Evolutionary conservation across 1,140 invertebrate species (phyloP), one percentile per base, ranked within the genome.

Genomic region (Drosophila arizonae): DNA sequence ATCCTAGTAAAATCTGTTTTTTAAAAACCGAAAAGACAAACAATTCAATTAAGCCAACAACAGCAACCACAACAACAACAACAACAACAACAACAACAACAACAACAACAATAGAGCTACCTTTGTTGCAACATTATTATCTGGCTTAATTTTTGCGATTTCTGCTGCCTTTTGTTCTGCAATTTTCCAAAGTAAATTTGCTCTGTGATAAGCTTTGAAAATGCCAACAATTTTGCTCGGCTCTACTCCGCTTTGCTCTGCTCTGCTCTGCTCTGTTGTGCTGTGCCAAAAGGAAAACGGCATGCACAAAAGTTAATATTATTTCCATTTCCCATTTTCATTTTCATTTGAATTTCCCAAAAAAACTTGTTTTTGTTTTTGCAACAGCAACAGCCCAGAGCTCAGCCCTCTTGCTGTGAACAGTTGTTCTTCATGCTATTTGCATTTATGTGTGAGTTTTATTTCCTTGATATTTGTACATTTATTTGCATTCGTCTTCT

Each of bases 291-390:
- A 60, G 24, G 28, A 28, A 62, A 33, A 15, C 17, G 33, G 28
- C 45, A 57, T 63, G 57, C 46, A 24, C 9, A 61, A 26, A 21
- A 58, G 62, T 41, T 65, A 58, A 58, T 72, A 54, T 43, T 21
- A 56, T 71, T 64, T 10, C 51, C 43, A 46, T 46, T 52, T 51
- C 39, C 6, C 58, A 43, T 64, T 63, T 70, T 21, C 36, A 54
- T 63, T 68, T 73, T 41, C 33, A 65, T 66, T 66, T 58, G 28
- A 39, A 33, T 55, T 72, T 60, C 61, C 0, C 33, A 33, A 33
- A 33, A 33, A 46, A 50, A 24, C 28, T 64, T 41, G 24, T 15
- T 50, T 67, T 54, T 55, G 36, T 48, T 36, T 52, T 57, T 39
- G 8, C 13, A 48, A 30, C 39, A 26, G 45, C n/a, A 48, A 48